Evolutionary conservation across 2,797 vertebrate species (phyloP), one percentile per base, ranked within the genome.

Genomic region (Lagorchestes hirsutus): DNA sequence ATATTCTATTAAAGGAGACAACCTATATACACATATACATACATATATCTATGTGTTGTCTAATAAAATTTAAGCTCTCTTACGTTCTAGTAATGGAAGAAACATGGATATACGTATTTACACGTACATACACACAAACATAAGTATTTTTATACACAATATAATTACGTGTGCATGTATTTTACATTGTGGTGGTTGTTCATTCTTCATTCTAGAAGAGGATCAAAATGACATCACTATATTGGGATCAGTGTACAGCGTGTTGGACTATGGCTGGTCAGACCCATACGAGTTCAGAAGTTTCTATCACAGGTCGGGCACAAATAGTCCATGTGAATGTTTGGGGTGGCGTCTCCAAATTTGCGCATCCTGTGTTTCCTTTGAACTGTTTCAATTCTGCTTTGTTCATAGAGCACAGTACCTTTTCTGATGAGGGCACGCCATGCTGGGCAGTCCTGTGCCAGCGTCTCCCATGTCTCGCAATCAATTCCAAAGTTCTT

Each of bases 361-460:
- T 18, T 74, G 67, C 14, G 2, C 67, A 40, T 74, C n/a, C 40
- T 2, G 4, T 6, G 5, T 67, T 67, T n/a, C 31, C n/a, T n/a
- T 67, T 16, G 4, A 67, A 14, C 14, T 6, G 18, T 14, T 67
- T 4, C 14, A 34, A 18, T n/a, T n/a, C 62, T 67, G 62, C 62
- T 67, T 67, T 18, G 14, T 13, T 40, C 10, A 40, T 9, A 8
- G 5, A 74, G n/a, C 16, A 40, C 5, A 8, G n/a, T 0, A 1
- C 67, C 16, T 8, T 40, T 18, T 74, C 3, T 40, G n/a, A 74
- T 40, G 8, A 0, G 0, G 62, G n/a, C 18, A 2, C 5, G 22
- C 1, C n/a, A 46, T 9, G 6, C 67, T 22, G 22, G n/a, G 67
- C 0, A 6, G 67, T 24, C 67, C 31, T 14, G 2, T 24, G 67